phyloP scores from a whole-genome alignment of 1,140 invertebrate species.

The Heliconius hewitsoni region DNA sequence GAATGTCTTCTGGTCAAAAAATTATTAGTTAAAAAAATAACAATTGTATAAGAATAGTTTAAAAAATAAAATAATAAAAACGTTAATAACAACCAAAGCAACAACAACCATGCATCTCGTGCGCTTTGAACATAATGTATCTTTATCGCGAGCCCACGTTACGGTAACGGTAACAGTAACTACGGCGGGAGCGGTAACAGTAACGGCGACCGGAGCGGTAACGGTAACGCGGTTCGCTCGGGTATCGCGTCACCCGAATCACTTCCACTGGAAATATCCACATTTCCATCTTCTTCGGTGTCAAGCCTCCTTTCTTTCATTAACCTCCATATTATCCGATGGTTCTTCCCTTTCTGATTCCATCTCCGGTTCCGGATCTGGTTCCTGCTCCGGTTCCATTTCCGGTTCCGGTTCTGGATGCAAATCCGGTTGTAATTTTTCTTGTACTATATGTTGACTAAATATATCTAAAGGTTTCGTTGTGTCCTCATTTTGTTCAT shows the following conservation, averaged over 20 bases:
- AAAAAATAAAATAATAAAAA: neutral
- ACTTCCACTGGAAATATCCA: conserved; percentile 75
- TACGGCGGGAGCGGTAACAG: neutral
- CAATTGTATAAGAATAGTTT: neutral
- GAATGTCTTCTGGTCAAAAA: conserved; percentile 5
- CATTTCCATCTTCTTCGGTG: conserved; percentile 58
- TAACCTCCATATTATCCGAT: conserved; percentile 23
- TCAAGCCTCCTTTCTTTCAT: conserved; percentile 55
- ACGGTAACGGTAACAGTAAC: neutral
- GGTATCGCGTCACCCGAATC: conserved; percentile 67
- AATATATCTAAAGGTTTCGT: conserved; percentile 52
- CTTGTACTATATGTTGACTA: conserved; percentile 8
- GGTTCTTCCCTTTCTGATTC: neutral
- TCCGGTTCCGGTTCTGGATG: neutral
- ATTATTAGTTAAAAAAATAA: neutral
- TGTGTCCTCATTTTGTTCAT: conserved; percentile 18
- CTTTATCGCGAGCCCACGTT: conserved; percentile 18
- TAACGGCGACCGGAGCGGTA: neutral
- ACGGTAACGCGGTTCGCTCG: conserved; percentile 9
- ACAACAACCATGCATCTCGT: neutral
- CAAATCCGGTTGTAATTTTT: neutral
- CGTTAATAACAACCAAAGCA: conserved; percentile 4
- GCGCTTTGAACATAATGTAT: conserved; percentile 13
- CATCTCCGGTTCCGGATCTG: neutral
- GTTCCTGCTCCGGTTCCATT: conserved; percentile 26